Base-by-base conservation (phyloP, 1,140 invertebrate species). In the Anastrepha obliqua region DNA sequence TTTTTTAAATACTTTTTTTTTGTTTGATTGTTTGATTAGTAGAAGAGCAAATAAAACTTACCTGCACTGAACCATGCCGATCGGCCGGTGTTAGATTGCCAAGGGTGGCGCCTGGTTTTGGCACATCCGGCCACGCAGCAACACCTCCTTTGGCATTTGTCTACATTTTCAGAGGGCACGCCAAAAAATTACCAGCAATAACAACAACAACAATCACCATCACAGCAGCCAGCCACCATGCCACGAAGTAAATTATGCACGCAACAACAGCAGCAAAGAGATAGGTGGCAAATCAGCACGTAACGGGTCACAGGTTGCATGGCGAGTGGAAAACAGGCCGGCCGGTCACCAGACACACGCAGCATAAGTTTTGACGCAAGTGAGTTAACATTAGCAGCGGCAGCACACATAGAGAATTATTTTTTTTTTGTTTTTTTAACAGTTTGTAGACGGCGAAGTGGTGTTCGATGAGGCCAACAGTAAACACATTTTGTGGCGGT, bases 41-140 rank as follows among this genome's bases (percentile, higher is more conserved):
- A 81, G 47, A 7, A 65, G 59, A 87, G 86, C 47, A 87, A 87
- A 87, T 87, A 9, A 87, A 92, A 94, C 95, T 95, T 95, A 98
- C 97, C 97, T 98, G 97, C 91, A 98, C 97, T 93, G 97, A 98
- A 94, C 98, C 98, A 94, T 98, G 97, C 94, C 98, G 96, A 95
- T 98, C 97, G 92, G 97, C 97, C 90, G 98, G 97, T 89, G 97
- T 98, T 91, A 98, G 95, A 94, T 96, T 96, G 90, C 96, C 95
- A 90, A 96, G 89, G 86, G 93, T 93, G 86, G 92, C 93, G 89
- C 93, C 91, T 59, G 92, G 94, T 90, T 94, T 94, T 67, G 94
- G 94, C 89, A 94, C 93, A 92, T 95, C 94, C 89, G 94, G 94
- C 94, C 94, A 95, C 89, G 94, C 94, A 91, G 94, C 94, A 90